A percentile compares a stretch with the other conserved stretches of the same genome.
Evolutionary conservation across 2,113 vertebrate species (phyloP).

Genomic region (Bujurquina vittata): DNA sequence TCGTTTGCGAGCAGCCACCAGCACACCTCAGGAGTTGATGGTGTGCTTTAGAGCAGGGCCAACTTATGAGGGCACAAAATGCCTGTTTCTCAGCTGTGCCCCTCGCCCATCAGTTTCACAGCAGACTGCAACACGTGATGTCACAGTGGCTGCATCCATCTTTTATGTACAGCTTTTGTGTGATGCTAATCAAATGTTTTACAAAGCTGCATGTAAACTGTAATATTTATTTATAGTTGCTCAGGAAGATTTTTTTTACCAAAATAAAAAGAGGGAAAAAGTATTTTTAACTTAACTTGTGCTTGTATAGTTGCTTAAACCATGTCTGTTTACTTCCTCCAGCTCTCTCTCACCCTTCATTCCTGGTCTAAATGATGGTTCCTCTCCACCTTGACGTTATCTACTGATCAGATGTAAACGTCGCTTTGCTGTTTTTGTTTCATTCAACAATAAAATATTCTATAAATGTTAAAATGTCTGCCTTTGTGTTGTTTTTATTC

Average conservation of each 20-base stretch:
- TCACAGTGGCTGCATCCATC: neutral
- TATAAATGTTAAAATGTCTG: constrained; percentile 32
- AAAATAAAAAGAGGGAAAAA: neutral
- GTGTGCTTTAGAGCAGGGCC: neutral
- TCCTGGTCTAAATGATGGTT: constrained; percentile 58
- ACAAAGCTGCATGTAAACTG: neutral
- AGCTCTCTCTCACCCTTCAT: constrained; percentile 46
- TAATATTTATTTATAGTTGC: neutral
- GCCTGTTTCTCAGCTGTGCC: neutral
- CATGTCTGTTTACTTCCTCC: neutral
- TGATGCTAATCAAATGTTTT: neutral
- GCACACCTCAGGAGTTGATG: neutral
- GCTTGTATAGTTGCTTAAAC: neutral
- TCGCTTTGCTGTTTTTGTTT: constrained; percentile 59
- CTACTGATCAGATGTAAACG: constrained; percentile 62
- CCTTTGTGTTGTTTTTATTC: neutral
- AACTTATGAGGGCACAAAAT: fast-evolving
- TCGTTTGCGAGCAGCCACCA: neutral
- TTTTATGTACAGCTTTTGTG: neutral
- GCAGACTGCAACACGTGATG: neutral
- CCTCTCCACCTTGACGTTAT: constrained; percentile 49
- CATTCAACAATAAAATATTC: constrained; percentile 74
- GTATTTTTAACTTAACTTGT: no score
- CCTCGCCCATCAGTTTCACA: neutral
- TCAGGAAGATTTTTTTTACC: neutral